A percentile compares a stretch with the other conserved stretches of the same genome.
Conservation (phyloP, 2,797 vertebrate genomes). For the Melanotaenia trifasciata region DNA sequence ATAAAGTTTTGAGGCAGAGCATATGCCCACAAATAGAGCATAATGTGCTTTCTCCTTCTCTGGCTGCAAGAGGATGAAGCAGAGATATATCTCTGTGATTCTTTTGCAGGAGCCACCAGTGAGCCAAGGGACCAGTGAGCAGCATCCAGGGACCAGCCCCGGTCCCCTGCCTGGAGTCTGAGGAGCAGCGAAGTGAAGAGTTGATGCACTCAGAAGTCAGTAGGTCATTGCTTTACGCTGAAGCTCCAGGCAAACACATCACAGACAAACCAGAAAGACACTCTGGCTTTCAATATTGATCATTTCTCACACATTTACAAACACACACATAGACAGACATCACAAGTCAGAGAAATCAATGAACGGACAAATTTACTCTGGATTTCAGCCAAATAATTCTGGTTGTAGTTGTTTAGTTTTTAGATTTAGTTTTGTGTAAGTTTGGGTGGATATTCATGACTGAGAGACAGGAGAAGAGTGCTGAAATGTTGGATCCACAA, state of each 20-base stretch:
- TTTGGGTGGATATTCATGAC: slow-evolving; percentile 36
- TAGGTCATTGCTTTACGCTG: slow-evolving; percentile 60
- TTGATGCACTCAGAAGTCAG: slow-evolving; percentile 62
- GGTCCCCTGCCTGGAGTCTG: slow-evolving; percentile 54
- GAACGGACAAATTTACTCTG: slow-evolving; percentile 72
- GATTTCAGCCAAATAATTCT: slow-evolving; percentile 70
- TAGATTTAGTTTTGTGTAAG: slow-evolving; percentile 27
- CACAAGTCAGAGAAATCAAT: slow-evolving; percentile 76
- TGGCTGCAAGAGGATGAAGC: slow-evolving; percentile 46
- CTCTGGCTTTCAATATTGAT: slow-evolving; percentile 80
- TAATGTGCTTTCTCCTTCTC: slow-evolving; percentile 18
- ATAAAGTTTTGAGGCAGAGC: slow-evolving; percentile 3
- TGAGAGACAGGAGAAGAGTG: slow-evolving; percentile 43
- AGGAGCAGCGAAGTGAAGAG: slow-evolving; percentile 57
- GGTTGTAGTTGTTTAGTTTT: slow-evolving; percentile 30
- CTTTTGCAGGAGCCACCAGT: slow-evolving; percentile 66
- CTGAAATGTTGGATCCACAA: slow-evolving; percentile 66
- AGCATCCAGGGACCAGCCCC: slow-evolving; percentile 55
- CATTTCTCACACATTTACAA: slow-evolving; percentile 65
- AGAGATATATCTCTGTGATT: slow-evolving; percentile 40
- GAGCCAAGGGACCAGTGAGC: slow-evolving; percentile 42
- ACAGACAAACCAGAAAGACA: slow-evolving; percentile 72
- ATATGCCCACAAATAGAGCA: slow-evolving; percentile 31
- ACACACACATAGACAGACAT: slow-evolving; percentile 51
- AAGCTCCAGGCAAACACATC: slow-evolving; percentile 74